phyloP scores from a whole-genome alignment of 2,113 vertebrate genomes.

The Sapayoa aenigma region DNA sequence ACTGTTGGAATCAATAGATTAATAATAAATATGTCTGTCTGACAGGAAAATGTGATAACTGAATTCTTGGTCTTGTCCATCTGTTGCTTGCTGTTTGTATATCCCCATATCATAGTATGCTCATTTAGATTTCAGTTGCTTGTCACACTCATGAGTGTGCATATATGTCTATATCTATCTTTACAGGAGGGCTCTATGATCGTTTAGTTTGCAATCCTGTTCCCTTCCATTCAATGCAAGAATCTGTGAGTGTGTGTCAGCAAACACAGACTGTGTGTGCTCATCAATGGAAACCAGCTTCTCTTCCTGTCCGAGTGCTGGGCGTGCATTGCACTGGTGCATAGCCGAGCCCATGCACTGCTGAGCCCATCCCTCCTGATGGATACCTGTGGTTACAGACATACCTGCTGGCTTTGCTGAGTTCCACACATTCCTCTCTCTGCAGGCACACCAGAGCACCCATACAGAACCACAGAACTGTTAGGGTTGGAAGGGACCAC shows the following conservation, averaged over 20 bases:
- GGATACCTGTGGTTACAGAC: background rate
- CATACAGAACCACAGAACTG: background rate
- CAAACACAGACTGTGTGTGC: background rate
- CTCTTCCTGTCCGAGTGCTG: background rate
- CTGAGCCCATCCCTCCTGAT: background rate
- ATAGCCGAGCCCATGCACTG: background rate
- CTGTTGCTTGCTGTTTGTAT: background rate
- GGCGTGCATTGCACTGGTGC: background rate
- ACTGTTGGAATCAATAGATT: background rate
- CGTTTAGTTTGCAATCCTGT: background rate
- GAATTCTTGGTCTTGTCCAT: background rate
- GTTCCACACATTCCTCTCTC: background rate
- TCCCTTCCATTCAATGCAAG: background rate
- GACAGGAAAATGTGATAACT: background rate
- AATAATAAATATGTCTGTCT: conserved; percentile 13
- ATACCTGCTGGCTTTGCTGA: background rate
- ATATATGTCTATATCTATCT: background rate
- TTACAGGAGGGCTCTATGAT: background rate
- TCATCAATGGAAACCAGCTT: fast-evolving
- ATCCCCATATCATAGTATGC: background rate
- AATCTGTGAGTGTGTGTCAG: background rate
- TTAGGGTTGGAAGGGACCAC: too few species aligned
- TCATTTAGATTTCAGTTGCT: background rate
- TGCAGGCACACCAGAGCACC: background rate
- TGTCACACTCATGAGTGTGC: fast-evolving